A percentile compares a stretch with the other conserved stretches of the same genome.
phyloP scores from a whole-genome alignment of 1,140 invertebrate genomes.

The Samia ricini region DNA sequence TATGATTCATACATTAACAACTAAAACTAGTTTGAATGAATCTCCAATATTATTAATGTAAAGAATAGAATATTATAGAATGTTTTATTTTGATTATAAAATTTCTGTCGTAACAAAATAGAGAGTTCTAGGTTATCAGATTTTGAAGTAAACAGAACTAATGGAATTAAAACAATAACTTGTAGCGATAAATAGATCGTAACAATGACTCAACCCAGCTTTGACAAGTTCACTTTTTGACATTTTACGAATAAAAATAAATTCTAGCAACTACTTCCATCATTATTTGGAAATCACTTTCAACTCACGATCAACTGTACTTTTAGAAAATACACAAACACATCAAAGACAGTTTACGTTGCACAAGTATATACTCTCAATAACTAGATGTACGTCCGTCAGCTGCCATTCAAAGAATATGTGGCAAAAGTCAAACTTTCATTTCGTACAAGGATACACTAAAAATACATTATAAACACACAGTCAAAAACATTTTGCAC shows the following conservation, averaged over 20 bases:
- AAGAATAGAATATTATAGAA: not conserved
- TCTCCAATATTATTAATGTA: not conserved
- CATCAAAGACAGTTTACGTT: constrained; percentile 52
- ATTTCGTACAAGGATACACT: constrained; percentile 77
- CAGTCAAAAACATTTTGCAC: constrained; percentile 44
- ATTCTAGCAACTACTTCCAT: constrained; percentile 44
- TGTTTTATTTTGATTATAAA: not conserved
- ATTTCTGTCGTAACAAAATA: not conserved
- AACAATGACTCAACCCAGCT: constrained; percentile 74
- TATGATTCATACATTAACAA: not conserved
- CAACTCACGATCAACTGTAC: constrained; percentile 22
- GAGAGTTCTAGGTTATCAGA: constrained; percentile 8
- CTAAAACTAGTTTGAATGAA: not conserved
- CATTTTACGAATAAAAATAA: constrained; percentile 71
- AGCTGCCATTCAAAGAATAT: constrained; percentile 78
- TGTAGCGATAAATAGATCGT: constrained; percentile 50
- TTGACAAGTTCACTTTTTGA: constrained; percentile 76
- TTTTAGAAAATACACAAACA: not conserved
- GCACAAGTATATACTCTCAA: constrained; percentile 60
- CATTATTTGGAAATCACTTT: constrained; percentile 40
- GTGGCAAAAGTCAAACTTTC: constrained; percentile 78
- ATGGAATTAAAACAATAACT: constrained; percentile 37
- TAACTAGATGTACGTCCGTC: constrained; percentile 67
- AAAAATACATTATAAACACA: constrained; percentile 77
- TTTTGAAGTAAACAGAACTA: constrained; percentile 29